Base-by-base conservation (phyloP, 2,797 vertebrate species). In the Eidolon dupreanum region DNA sequence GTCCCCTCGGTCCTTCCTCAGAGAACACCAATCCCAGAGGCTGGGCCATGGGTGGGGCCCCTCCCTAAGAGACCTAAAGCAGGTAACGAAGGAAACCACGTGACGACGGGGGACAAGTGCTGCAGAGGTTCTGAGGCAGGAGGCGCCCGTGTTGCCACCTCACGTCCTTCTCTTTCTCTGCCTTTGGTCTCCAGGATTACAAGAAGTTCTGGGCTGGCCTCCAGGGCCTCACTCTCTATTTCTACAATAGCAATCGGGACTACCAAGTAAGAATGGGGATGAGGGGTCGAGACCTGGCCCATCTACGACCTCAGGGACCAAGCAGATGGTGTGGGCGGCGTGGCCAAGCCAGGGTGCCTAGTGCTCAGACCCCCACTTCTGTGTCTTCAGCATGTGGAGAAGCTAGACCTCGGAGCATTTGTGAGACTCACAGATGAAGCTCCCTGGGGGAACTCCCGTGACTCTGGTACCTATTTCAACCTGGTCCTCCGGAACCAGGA, bases 161-260 rank as follows among this genome's bases (percentile, higher is more conserved):
- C 71, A 91, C 8, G 31, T 66, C 26, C 43, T 57, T 33, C 49
- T 46, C 59, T 57, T 59, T 57, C 53, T 49, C 51, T 22, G 24
- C 2, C 12, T 92, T 24, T 66, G 55, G 3, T 68, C 71, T 94
- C 51, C 97, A 99, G 99, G 97, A 97, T 0, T 98, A 98, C 63
- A 98, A 96, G 36, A 99, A 97, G 91, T 96, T 99, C 90, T 99
- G 99, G 99, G 97, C 99, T 0, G 98, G 98, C 33, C 98, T 99
- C 26, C 99, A 98, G 97, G 99, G 99, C 33, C 98, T 98, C 84
- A 87, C 93, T 0, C 97, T 99, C 12, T 99, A 98, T 97, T 99
- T 99, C 98, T 99, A 98, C 97, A 98, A 98, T 6, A 98, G 98
- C 17, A 98, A 83, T 90, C 98, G 98, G 95, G 99, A 99, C 43